Evolutionary conservation across 2,797 vertebrate species (phyloP).

Genomic region (Carapus acus): DNA sequence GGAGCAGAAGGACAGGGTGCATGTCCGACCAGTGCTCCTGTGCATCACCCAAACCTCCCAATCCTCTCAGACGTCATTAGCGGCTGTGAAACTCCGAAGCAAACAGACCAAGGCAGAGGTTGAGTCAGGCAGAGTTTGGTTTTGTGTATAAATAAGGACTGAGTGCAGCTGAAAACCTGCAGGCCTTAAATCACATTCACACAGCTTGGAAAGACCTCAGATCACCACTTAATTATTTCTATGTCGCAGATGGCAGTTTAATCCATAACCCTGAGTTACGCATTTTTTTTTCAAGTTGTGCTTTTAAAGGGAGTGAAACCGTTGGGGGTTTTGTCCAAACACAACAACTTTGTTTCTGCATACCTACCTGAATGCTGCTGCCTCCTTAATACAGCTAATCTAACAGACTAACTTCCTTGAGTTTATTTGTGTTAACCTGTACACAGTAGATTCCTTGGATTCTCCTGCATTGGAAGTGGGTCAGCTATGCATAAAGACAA

Average conservation of each 20-base stretch:
- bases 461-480: slow-evolving; percentile 32
- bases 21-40: slow-evolving; percentile 46
- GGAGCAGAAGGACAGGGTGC: slow-evolving; percentile 36
- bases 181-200: not conserved
- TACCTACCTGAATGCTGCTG: slow-evolving; percentile 7
- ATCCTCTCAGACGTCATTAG: slow-evolving; percentile 29
- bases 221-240: slow-evolving; percentile 3
- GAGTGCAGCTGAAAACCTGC: not conserved
- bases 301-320: slow-evolving; percentile 1
- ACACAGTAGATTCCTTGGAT: slow-evolving; percentile 49
- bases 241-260: slow-evolving; percentile 2
- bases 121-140: slow-evolving; percentile 7
- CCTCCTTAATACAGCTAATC: slow-evolving; percentile 24
- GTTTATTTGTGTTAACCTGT: slow-evolving; percentile 44
- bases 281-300: not conserved
- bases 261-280: slow-evolving; percentile 6
- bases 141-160: slow-evolving; percentile 10
- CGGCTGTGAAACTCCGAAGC: slow-evolving; percentile 44
- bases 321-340: not conserved
- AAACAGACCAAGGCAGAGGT: slow-evolving; percentile 46
- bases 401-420: slow-evolving; percentile 29
- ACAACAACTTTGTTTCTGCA: slow-evolving; percentile 9
- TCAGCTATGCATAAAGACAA: slow-evolving; percentile 49
- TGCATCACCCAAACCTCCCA: slow-evolving; percentile 38
- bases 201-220: not conserved